Conservation (phyloP, 2,113 vertebrate genomes). For the Corvus moneduloides region DNA sequence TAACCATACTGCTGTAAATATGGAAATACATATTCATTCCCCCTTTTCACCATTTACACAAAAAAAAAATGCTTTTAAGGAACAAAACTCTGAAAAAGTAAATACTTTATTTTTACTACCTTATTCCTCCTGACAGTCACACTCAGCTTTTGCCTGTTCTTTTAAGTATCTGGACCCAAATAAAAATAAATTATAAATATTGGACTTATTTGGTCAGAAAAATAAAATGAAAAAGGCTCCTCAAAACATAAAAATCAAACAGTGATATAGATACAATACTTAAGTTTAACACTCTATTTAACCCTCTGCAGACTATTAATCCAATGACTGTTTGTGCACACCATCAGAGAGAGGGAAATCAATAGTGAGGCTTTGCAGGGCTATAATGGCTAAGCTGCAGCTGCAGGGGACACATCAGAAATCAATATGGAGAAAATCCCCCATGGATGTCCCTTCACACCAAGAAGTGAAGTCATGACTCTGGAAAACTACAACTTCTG, state of each 20-base stretch:
- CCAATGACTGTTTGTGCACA: neutral
- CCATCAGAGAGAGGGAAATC: neutral
- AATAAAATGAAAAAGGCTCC: neutral
- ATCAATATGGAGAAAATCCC: neutral
- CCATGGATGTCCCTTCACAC: neutral
- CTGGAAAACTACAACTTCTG: neutral
- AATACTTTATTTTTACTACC: constrained; percentile 25
- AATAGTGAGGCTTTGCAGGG: neutral
- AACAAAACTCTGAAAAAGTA: constrained; percentile 25
- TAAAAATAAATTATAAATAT: neutral
- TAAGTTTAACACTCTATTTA: neutral
- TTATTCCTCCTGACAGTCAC: constrained; percentile 19
- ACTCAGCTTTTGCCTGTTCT: neutral
- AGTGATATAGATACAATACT: neutral
- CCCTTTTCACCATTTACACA: neutral
- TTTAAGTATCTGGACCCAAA: constrained; percentile 33
- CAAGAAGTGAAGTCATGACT: neutral
- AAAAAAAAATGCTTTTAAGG: constrained; percentile 16
- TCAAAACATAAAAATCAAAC: neutral
- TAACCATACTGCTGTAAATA: constrained; percentile 4
- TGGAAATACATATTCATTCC: constrained; percentile 7
- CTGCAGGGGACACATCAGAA: neutral
- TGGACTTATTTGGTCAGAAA: neutral
- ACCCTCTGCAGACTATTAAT: neutral
- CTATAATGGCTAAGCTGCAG: neutral